Base-by-base conservation (phyloP, 2,888 invertebrate genomes). In the Beris morrisii region DNA sequence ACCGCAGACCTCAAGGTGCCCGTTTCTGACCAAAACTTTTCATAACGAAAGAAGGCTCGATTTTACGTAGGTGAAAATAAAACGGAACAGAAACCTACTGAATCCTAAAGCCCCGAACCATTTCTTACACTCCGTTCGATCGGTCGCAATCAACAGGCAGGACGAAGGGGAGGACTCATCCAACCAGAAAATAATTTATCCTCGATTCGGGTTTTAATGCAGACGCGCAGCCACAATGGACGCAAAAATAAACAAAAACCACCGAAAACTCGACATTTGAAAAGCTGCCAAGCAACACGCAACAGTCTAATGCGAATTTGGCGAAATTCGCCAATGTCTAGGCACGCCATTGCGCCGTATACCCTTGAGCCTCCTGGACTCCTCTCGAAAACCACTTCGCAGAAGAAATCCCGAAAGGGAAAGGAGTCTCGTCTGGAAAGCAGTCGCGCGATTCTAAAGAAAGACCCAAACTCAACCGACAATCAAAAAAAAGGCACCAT, bases 101-200 rank as follows among this genome's bases (percentile, higher is more conserved):
- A 52, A 52, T 11, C 22, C 22, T 22, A 52, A 52, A 15, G 7
- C 11, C 9, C 15, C 11, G 11, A 3, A 22, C 15, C 52, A 22
- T 52, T 52, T 52, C 52, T 52, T 52, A 15, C 30, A 13, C 15
- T 6, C 9, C 38, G 38, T 38, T 38, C 11, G 48, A 15, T 15
- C 15, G 30, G 15, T 11, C 52, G 30, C 22, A 52, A 6, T 28
- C 15, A n/a, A 9, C 38, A 5, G 38, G 38, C 22, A 22, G 38
- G 38, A 7, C 38, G 9, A 38, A 5, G 9, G 54, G 54, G 44
- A 31, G 43, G n/a, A 64, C 53, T 64, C 64, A 64, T 43, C 64
- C 12, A 54, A 64, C 31, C 64, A 64, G 64, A 64, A 64, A 48
- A 52, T 52, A 61, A 61, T 61, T 52, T 32, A 61, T 52, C 31